Base-by-base conservation (phyloP, 2,888 invertebrate genomes). In the Brenthis daphne region DNA sequence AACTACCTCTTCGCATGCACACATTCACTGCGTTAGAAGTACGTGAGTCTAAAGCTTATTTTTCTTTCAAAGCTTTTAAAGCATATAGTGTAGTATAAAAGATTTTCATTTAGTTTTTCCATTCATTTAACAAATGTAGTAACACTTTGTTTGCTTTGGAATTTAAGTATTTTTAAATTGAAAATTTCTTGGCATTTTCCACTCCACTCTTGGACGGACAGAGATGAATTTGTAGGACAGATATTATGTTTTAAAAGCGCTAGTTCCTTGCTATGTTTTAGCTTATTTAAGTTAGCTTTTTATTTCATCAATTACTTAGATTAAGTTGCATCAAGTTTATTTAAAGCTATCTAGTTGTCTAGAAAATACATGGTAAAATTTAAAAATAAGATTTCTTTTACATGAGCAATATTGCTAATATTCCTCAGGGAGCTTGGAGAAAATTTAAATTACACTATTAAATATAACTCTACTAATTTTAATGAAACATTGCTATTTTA, bases 161-260 rank as follows among this genome's bases (percentile, higher is more conserved):
- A 70, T 57, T 65, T 68, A 64, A 65, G 55, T 63, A 63, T 55
- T 72, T 72, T 69, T 72, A 58, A 68, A 70, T 65, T 70, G 65
- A 68, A 72, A 71, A 65, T 68, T 70, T 67, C 68, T 68, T 58
- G 54, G 69, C 29, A 64, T 53, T 66, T 69, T 65, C 65, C 63
- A 68, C 67, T 67, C 60, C 67, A 54, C 66, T 58, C 69, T 60
- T 66, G 65, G 60, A 71, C 57, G 64, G 69, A 68, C 71, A 66
- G 64, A 71, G 69, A 70, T 65, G 69, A 72, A 74, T 74, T 65
- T 65, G 56, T 58, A 60, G 72, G 68, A 70, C 68, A 68, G 68
- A 68, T 72, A 65, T 70, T 68, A 64, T 70, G 57, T 70, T 72
- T 68, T 61, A 70, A 43, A 24, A 68, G 65, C 57, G 66, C 65